Base-by-base conservation (phyloP, 1,140 invertebrate genomes). In the Apis florea region DNA sequence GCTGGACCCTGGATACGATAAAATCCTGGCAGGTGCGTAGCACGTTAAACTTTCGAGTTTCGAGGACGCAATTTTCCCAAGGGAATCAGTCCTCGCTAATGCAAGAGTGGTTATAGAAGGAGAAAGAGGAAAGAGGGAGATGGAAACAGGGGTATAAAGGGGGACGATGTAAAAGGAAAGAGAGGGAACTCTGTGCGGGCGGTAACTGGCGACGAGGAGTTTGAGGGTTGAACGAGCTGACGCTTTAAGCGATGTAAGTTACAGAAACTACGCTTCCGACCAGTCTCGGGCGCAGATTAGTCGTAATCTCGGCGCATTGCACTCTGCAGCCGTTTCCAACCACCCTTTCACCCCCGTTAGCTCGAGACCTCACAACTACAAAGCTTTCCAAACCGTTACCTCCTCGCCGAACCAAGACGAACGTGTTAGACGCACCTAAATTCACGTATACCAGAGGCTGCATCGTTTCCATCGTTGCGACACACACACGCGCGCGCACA, bases 161-260 rank as follows among this genome's bases (percentile, higher is more conserved):
- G 64, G 40, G 54, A 73, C 31, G 40, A 24, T 54, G 54, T 47
- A 66, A 79, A 69, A 40, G 64, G 58, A 49, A 17, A 1, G 47
- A 58, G 58, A 53, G 63, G 24, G 68, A 63, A 71, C 31, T 66
- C 47, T 72, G 26, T 59, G 64, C 77, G 79, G 58, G 64, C 56
- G 82, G 54, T 13, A 79, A 53, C 21, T 40, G 58, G 61, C 67
- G 74, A 74, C 67, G 77, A 81, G 68, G 59, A 85, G 85, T 85
- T 83, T 82, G 82, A 79, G 81, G 80, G 82, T 88, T 84, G 81
- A 83, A 88, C 81, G 78, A 83, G 77, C 80, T 86, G 88, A 88
- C 83, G 85, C 79, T 89, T 86, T 89, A 88, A 89, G 84, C 88
- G 84, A 88, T 83, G 83, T 89, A 89, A 89, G 81, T 88, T 88